Conservation (phyloP, 2,113 vertebrate genomes). For the Proteles cristata region DNA sequence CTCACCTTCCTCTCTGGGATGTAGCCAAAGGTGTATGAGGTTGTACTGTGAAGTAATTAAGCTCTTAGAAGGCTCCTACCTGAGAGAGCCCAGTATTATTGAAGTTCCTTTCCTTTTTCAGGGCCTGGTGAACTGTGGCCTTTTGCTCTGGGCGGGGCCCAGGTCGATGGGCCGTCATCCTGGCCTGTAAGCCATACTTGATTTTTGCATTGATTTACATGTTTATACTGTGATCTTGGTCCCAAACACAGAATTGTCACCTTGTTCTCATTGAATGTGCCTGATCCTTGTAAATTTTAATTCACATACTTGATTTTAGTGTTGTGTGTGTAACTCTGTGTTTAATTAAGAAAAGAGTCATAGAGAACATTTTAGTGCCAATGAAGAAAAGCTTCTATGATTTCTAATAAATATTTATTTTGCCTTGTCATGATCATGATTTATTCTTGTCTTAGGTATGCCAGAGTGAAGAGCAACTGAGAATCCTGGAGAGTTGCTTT, state of each 20-base stretch:
- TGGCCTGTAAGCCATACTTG: constrained; percentile 48
- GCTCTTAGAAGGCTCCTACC: constrained; percentile 40
- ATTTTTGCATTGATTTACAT: constrained; percentile 38
- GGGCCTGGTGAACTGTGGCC: background rate
- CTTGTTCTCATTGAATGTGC: background rate
- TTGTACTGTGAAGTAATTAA: constrained; percentile 71
- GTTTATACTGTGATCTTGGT: constrained; percentile 61
- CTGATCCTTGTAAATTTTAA: constrained; percentile 39
- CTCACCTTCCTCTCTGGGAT: constrained; percentile 22
- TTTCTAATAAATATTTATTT: constrained; percentile 82
- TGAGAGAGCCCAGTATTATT: constrained; percentile 54
- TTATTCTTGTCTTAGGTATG: constrained; percentile 23
- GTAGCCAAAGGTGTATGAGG: background rate
- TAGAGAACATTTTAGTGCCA: constrained; percentile 27
- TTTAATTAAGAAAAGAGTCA: constrained; percentile 50
- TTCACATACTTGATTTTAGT: constrained; percentile 49
- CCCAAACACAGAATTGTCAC: constrained; percentile 55
- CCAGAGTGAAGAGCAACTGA: background rate
- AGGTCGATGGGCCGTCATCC: background rate
- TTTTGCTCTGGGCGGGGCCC: background rate
- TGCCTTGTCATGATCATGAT: constrained; percentile 28
- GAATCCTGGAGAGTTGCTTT: background rate
- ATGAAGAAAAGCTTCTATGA: constrained; percentile 41
- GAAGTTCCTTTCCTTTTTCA: constrained; percentile 43
- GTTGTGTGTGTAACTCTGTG: constrained; percentile 23